Evolutionary conservation across 2,797 vertebrate species (phyloP).

Genomic region (Semaprochilodus insignis): DNA sequence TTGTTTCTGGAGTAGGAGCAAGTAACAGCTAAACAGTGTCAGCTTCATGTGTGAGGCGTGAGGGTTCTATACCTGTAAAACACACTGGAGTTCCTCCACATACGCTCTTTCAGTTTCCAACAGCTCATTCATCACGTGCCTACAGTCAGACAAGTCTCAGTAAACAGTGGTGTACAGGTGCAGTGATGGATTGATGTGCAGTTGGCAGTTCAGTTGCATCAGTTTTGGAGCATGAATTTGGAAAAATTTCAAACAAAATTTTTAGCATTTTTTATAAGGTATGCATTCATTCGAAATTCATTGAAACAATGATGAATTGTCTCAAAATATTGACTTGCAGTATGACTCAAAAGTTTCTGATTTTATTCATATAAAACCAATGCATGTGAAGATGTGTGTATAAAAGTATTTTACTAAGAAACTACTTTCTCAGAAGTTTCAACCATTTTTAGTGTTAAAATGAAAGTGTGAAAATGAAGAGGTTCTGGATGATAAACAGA

Average conservation of each 20-base stretch:
- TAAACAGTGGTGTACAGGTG: background rate
- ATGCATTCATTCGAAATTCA: background rate
- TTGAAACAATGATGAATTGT: too few species aligned
- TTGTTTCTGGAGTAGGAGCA: background rate
- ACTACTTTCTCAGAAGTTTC: too few species aligned
- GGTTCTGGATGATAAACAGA: too few species aligned
- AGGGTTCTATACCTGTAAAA: slow-evolving; percentile 85
- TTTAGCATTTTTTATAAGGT: too few species aligned
- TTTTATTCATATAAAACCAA: too few species aligned
- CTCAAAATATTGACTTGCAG: too few species aligned
- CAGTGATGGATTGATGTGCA: too few species aligned
- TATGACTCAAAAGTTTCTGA: too few species aligned
- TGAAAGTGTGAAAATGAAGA: too few species aligned
- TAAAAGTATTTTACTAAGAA: too few species aligned
- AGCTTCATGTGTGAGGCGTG: background rate
- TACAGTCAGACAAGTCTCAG: slow-evolving; percentile 61
- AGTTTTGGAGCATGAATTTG: background rate
- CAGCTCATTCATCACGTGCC: slow-evolving; percentile 98
- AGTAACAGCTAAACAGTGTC: background rate
- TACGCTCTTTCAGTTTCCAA: slow-evolving; percentile 96
- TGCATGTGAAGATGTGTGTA: too few species aligned
- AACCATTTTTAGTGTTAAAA: too few species aligned
- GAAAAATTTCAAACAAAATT: background rate
- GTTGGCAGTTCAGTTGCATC: background rate
- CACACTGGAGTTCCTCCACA: slow-evolving; percentile 95